These are phyloP conservation scores for Ptilonorhynchus violaceus DNA, from an alignment of 2,113 vertebrate genomes.

Conservation along the genomic window DNA sequence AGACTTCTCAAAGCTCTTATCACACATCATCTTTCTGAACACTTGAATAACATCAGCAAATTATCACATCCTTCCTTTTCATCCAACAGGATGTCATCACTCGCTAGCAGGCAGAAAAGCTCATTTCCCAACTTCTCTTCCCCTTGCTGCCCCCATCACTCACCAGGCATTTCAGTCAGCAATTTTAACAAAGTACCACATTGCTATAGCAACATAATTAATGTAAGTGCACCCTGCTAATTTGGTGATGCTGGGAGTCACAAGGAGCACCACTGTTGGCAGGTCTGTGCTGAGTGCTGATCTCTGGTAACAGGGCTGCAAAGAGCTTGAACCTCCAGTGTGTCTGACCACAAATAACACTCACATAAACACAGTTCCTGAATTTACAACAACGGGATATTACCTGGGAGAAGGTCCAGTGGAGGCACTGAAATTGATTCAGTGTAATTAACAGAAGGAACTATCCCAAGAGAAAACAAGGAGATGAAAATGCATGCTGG, in stretches of 20 bases:
- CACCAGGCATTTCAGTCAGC: not conserved
- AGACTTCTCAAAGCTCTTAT: not conserved
- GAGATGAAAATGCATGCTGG: not conserved
- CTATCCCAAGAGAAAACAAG: not conserved
- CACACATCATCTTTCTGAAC: not conserved
- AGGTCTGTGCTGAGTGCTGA: not conserved
- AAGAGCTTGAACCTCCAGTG: not conserved
- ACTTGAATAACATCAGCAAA: not conserved
- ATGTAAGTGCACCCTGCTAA: not conserved
- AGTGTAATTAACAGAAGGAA: not conserved
- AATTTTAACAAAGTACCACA: not conserved
- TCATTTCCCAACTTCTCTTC: not conserved
- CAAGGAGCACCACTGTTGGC: not conserved
- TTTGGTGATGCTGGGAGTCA: not conserved
- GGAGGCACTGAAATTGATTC: not conserved
- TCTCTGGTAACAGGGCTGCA: not conserved
- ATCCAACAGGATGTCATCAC: not conserved
- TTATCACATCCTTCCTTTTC: not conserved
- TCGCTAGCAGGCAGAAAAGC: not conserved
- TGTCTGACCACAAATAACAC: not conserved
- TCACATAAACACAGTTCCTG: not conserved
- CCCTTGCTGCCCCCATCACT: not conserved
- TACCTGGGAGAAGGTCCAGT: not conserved
- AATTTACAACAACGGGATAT: not conserved
- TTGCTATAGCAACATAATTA: conserved; percentile 9